A percentile compares a stretch with the other conserved stretches of the same genome.
These are phyloP conservation scores for Caiman crocodilus DNA, from an alignment of 2,797 vertebrate genomes.

Conservation along the genomic window DNA sequence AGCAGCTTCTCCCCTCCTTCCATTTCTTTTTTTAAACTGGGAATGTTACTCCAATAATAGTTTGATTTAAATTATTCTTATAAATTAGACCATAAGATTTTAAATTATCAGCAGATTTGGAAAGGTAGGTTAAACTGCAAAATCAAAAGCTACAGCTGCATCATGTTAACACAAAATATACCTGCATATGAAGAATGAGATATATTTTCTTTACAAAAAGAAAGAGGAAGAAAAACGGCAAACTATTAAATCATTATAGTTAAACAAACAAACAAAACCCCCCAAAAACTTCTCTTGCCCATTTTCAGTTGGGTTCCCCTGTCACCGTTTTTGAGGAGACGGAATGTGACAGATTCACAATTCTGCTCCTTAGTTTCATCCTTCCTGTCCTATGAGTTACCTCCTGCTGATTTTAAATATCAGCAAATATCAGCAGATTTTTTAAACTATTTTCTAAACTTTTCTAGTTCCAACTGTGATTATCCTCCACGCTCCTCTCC, in stretches of 20 bases:
- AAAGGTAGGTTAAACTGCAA: neutral
- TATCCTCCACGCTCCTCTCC: neutral
- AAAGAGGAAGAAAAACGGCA: neutral
- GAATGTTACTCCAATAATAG: too few relatives aligned
- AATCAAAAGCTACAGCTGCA: neutral
- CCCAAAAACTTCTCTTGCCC: neutral
- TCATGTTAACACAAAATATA: neutral
- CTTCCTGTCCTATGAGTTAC: neutral
- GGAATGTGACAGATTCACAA: neutral
- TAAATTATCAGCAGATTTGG: neutral
- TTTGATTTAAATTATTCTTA: neutral
- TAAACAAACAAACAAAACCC: neutral
- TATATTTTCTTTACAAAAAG: neutral
- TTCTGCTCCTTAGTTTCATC: neutral
- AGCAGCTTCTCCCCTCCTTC: neutral
- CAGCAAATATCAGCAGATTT: neutral
- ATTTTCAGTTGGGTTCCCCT: neutral
- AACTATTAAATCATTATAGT: neutral
- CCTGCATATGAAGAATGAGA: neutral
- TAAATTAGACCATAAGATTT: neutral
- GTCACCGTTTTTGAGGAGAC: neutral
- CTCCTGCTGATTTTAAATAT: neutral
- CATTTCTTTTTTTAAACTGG: neutral
- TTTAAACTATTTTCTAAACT: neutral
- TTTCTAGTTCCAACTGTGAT: neutral